Base-by-base conservation (phyloP, 2,888 invertebrate species). In the Zhuqinia jingwanae region DNA sequence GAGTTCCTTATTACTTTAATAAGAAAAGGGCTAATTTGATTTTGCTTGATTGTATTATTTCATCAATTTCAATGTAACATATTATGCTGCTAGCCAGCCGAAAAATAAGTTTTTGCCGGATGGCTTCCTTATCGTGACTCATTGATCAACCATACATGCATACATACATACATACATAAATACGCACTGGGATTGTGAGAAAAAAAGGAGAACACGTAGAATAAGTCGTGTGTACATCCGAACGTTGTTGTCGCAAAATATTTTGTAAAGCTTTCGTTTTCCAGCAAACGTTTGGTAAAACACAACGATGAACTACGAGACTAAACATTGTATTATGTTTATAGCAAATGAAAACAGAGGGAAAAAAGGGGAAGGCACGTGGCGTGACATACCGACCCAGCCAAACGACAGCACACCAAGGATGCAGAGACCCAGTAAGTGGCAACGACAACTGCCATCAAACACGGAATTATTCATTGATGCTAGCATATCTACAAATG, bases 361-460 rank as follows among this genome's bases (percentile, higher is more conserved):
- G 15, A 50, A 8, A 36, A 36, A 68, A 65, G 56, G 68, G 80
- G 25, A 53, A 68, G 80, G 56, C 80, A 80, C 80, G 80, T 80
- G 80, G 80, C 80, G 79, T 79, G 80, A 80, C 80, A 80, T 68
- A 68, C 78, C 78, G 63, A 78, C 68, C 80, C 53, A 50, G 50
- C 80, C 77, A 60, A 50, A 58, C 42, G 15, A 13, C 36, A 11
- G 58, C 50, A 36, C 27, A 75, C 25, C 60, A 77, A 73, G 27
- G 30, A 25, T 47, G 50, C 50, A 73, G 20, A 47, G 75, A 36
- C 8, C 27, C 20, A 70, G 20, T 15, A 25, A 75, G 53, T 25
- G 75, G 75, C 53, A 75, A 53, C 8, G 5, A 15, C 42, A 30
- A 13, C n/a, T 50, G 2, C 50, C 50, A 50, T 15, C 13, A 50